Evolutionary conservation across 1,140 invertebrate genomes (phyloP).

Genomic region (Rhyacophila brunnea): DNA sequence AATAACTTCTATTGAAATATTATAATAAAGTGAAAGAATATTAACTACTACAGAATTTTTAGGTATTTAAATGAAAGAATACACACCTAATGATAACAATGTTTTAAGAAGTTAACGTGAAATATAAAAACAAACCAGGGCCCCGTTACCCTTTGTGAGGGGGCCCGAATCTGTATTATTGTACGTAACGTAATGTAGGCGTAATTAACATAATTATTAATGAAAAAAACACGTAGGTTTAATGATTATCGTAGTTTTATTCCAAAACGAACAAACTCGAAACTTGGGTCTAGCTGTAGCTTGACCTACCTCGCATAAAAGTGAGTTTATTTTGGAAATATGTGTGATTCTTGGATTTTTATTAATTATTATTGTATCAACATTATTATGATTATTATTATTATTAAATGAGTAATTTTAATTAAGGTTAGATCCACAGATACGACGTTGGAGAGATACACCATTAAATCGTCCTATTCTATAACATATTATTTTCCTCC

Average conservation of each 20-base stretch:
- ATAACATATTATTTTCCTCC: no score
- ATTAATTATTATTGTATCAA: no score
- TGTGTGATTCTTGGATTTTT: constrained; percentile 67
- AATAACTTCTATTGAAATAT: constrained; percentile 45
- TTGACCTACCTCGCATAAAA: constrained; percentile 67
- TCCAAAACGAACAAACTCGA: constrained; percentile 68
- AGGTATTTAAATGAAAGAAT: constrained; percentile 33
- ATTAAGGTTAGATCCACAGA: constrained; percentile 21
- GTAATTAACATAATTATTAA: constrained; percentile 33
- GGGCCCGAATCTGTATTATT: constrained; percentile 34
- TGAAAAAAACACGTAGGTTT: constrained; percentile 33
- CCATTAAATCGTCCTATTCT: no score
- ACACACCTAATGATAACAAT: constrained; percentile 31
- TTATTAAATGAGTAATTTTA: constrained; percentile 32
- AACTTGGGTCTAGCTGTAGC: constrained; percentile 62
- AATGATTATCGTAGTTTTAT: constrained; percentile 40
- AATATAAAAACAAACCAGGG: constrained; percentile 24
- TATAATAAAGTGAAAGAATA: constrained; percentile 47
- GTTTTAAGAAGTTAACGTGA: constrained; percentile 36
- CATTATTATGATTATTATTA: constrained; percentile 33
- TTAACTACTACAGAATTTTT: constrained; percentile 33
- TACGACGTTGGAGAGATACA: background rate
- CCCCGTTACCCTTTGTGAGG: constrained; percentile 2
- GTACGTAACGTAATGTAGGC: constrained; percentile 36
- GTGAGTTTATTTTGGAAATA: constrained; percentile 70